A percentile compares a stretch with the other conserved stretches of the same genome.
These are phyloP conservation scores for Tenthredo scrophulariae DNA, from an alignment of 2,888 invertebrate species.

Conservation along the genomic window DNA sequence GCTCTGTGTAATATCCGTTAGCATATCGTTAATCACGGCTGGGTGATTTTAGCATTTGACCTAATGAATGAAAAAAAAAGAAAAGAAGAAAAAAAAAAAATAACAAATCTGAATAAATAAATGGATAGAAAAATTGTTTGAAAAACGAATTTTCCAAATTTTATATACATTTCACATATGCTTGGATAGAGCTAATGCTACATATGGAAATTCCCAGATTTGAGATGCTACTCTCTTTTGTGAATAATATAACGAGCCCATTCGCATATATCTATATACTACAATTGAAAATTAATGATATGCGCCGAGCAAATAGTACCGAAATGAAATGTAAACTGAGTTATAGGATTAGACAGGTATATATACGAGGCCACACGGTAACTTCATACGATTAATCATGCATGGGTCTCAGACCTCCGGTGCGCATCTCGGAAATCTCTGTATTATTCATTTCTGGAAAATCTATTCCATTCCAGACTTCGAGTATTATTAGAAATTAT, in stretches of 20 bases:
- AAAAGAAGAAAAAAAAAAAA: not conserved
- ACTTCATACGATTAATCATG: not conserved
- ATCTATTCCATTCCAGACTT: too few species aligned
- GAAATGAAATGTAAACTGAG: slow-evolving; percentile 35
- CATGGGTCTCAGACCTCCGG: not conserved
- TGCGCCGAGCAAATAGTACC: not conserved
- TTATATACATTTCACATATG: not conserved
- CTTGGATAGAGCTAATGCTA: not conserved
- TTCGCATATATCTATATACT: not conserved
- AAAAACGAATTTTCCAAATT: not conserved
- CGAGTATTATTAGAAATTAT: not conserved
- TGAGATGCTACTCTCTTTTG: not conserved
- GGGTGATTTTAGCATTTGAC: not conserved
- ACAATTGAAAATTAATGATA: slow-evolving; percentile 15
- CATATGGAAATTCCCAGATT: not conserved
- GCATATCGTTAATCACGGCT: slow-evolving; percentile 11
- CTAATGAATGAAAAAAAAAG: not conserved
- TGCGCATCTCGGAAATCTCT: not conserved
- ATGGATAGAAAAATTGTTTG: not conserved
- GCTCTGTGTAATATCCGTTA: slow-evolving; percentile 15
- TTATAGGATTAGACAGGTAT: slow-evolving; percentile 10
- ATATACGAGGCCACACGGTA: not conserved
- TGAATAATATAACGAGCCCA: not conserved
- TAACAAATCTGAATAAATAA: not conserved
- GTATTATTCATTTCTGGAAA: not conserved